A percentile compares a stretch with the other conserved stretches of the same genome.
phyloP scores from a whole-genome alignment of 2,113 vertebrate genomes.

The Formicarius rufipectus region DNA sequence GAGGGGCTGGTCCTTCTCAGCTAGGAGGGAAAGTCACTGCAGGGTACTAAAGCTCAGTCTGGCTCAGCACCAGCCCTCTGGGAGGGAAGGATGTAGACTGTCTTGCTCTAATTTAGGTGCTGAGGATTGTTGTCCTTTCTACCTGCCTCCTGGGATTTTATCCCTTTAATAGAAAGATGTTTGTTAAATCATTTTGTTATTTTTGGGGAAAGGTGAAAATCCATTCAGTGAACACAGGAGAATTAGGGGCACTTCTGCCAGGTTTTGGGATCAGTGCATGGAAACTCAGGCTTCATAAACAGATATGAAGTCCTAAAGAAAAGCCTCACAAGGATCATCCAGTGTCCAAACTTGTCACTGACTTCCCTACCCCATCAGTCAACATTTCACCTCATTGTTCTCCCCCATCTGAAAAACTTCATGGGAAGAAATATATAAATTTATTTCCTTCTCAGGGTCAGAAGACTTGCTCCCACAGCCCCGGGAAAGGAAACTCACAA shows the following conservation, averaged over 20 bases:
- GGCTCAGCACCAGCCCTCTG: neutral
- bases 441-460: neutral
- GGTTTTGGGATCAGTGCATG: neutral
- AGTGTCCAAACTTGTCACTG: neutral
- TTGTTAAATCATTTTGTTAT: neutral
- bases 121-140: neutral
- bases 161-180: neutral
- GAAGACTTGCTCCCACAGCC: neutral
- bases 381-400: neutral
- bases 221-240: neutral
- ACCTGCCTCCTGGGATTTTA: neutral
- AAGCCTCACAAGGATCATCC: neutral
- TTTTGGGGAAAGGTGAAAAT: neutral
- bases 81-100: neutral
- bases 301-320: neutral
- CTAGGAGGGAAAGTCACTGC: neutral
- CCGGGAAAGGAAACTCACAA: neutral
- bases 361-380: neutral
- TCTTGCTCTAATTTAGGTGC: neutral
- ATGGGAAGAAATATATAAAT: neutral
- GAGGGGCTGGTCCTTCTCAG: neutral
- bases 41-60: neutral
- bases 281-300: neutral
- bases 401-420: neutral
- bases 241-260: neutral